phyloP scores from a whole-genome alignment of 1,140 invertebrate genomes.

The Gryllus bimaculatus region DNA sequence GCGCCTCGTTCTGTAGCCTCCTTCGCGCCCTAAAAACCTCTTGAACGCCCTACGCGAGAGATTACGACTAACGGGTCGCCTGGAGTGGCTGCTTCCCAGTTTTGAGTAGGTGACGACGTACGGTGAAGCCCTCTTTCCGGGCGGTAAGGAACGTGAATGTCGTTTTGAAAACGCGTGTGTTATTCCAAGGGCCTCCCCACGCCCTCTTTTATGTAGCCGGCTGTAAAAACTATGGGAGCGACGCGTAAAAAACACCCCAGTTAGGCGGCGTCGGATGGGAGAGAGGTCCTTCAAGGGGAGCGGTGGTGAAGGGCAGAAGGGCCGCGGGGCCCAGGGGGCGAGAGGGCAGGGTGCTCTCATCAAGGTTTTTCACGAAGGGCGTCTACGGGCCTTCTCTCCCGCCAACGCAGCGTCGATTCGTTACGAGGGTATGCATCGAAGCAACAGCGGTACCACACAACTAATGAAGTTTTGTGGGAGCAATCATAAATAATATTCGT shows the following conservation, averaged over 20 bases:
- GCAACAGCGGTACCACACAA: not conserved
- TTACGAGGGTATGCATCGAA: not conserved
- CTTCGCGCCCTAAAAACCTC: too few species aligned
- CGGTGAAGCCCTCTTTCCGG: too few species aligned
- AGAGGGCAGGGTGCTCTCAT: too few species aligned
- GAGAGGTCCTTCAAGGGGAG: not conserved
- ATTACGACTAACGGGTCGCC: too few species aligned
- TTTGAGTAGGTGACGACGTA: not conserved
- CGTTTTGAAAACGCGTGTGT: not conserved
- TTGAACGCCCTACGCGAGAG: too few species aligned
- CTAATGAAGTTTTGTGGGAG: not conserved
- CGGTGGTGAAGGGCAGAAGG: not conserved
- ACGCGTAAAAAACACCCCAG: not conserved
- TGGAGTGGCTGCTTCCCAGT: too few species aligned
- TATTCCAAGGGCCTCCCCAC: not conserved
- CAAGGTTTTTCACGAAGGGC: not conserved
- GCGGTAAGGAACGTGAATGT: too few species aligned
- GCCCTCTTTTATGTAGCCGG: not conserved
- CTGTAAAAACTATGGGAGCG: not conserved
- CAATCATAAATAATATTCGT: not conserved
- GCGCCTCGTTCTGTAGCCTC: too few species aligned
- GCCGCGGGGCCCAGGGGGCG: not conserved
- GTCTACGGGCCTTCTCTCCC: not conserved
- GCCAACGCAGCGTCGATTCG: not conserved
- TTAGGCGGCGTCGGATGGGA: not conserved